These are phyloP conservation scores for Crotalus helleri DNA, from an alignment of 2,113 vertebrate genomes.

Conservation along the genomic window DNA sequence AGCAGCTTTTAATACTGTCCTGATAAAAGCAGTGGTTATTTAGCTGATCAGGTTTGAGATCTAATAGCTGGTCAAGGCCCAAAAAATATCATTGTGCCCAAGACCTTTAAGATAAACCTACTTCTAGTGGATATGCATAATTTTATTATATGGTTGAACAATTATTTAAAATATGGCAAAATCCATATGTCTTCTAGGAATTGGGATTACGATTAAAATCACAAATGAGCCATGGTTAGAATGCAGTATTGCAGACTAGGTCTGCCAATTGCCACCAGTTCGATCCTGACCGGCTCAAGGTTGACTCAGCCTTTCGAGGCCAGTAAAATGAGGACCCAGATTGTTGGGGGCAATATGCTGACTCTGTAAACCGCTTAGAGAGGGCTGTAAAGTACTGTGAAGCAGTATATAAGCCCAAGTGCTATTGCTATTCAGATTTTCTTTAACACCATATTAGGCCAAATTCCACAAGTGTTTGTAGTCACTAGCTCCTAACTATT, in stretches of 20 bases:
- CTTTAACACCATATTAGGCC: too few species aligned
- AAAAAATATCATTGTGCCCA: background rate
- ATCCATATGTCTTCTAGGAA: background rate
- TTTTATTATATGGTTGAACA: background rate
- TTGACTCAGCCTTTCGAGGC: background rate
- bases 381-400: background rate
- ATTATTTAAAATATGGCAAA: background rate
- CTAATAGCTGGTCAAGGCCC: background rate
- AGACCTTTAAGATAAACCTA: background rate
- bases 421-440: background rate
- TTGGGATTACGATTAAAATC: background rate
- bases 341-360: background rate
- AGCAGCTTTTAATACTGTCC: background rate
- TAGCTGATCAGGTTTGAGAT: background rate
- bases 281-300: background rate
- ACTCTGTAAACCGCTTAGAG: background rate
- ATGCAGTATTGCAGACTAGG: background rate
- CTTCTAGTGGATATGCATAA: background rate
- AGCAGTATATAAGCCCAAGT: background rate
- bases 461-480: background rate
- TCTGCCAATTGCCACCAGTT: background rate
- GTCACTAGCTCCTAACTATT: background rate
- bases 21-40: background rate
- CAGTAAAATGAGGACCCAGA: background rate
- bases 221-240: background rate